These are phyloP conservation scores for Formica exsecta DNA, from an alignment of 1,140 invertebrate genomes.

Conservation along the genomic window DNA sequence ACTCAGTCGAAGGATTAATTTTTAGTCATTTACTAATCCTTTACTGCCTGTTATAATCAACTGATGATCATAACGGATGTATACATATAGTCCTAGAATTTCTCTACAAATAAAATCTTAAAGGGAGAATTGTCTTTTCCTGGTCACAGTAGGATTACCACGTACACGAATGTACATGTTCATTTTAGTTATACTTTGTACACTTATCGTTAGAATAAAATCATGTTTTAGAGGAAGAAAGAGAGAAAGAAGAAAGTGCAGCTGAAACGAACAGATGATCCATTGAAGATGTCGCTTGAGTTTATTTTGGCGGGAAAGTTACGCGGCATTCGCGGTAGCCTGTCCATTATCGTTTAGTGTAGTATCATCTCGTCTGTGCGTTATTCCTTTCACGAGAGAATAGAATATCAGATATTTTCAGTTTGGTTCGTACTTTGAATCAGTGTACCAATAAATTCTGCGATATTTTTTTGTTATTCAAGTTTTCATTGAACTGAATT, in stretches of 20 bases:
- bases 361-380: background rate
- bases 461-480: background rate
- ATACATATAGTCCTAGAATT: too few species aligned
- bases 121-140: background rate
- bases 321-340: background rate
- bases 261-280: background rate
- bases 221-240: background rate
- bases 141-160: background rate
- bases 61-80: too few species aligned
- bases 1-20: too few species aligned
- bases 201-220: background rate
- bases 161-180: background rate
- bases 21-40: too few species aligned
- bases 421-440: too few species aligned
- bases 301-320: conserved; percentile 43
- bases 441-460: background rate
- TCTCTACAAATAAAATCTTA: too few species aligned
- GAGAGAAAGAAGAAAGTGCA: background rate
- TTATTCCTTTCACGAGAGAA: background rate
- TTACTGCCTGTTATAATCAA: too few species aligned
- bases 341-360: background rate
- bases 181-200: background rate
- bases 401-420: background rate
- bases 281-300: background rate
- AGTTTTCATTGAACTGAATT: background rate